Percentiles rank a stretch among this genome's conserved stretches.
Evolutionary conservation across 2,888 invertebrate genomes (phyloP).

Genomic region (Macaria liturata): DNA sequence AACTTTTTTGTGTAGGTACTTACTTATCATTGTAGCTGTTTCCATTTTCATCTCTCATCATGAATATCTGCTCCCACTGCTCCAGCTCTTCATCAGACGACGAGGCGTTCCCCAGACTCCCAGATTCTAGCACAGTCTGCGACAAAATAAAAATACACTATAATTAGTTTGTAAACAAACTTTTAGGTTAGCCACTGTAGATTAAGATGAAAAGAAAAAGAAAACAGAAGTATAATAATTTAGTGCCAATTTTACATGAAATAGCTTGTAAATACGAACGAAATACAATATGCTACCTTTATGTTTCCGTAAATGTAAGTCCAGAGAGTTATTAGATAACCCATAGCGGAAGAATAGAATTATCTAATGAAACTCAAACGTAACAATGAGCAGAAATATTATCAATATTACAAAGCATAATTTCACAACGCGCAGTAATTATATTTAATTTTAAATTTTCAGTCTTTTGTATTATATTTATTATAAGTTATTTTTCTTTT

Average conservation of each 20-base stretch:
- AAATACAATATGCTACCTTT: slow-evolving; percentile 37
- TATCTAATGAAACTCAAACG: slow-evolving; percentile 1
- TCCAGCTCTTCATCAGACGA: slow-evolving; percentile 88
- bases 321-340: slow-evolving; percentile 41
- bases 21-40: slow-evolving; percentile 84
- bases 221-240: too few species aligned
- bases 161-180: too few species aligned
- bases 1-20: slow-evolving; percentile 34
- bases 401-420: too few species aligned
- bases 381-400: slow-evolving; percentile 2
- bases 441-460: too few species aligned
- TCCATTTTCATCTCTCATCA: slow-evolving; percentile 87
- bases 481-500: too few species aligned
- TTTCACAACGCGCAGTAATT: too few species aligned
- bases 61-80: slow-evolving; percentile 90
- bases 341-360: slow-evolving; percentile 33
- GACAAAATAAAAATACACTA: slow-evolving; percentile 16
- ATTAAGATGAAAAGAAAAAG: too few species aligned
- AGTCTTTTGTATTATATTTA: too few species aligned
- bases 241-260: too few species aligned
- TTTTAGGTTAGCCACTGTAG: too few species aligned
- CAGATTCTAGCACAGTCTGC: slow-evolving; percentile 88
- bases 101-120: slow-evolving; percentile 84
- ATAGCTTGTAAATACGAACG: too few species aligned
- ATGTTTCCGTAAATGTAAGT: slow-evolving; percentile 42